Evolutionary conservation across 2,113 vertebrate species (phyloP).

Genomic region (Steatornis caripensis): DNA sequence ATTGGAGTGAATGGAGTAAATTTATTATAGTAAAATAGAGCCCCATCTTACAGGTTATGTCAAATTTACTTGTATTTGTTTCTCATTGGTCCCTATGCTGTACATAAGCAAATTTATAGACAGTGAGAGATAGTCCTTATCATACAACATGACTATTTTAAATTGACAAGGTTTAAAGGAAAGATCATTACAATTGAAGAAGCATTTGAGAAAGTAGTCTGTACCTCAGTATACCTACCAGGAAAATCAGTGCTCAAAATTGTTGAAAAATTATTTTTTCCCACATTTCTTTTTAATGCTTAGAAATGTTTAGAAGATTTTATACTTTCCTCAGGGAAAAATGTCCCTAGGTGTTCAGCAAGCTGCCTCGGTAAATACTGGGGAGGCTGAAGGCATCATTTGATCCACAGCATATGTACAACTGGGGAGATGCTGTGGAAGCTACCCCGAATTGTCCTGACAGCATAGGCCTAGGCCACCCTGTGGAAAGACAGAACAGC

Average conservation of each 20-base stretch:
- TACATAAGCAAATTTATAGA: not conserved
- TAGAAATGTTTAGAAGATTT: not conserved
- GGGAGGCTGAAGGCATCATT: not conserved
- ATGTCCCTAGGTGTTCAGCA: not conserved
- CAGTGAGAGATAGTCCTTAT: not conserved
- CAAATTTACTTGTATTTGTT: not conserved
- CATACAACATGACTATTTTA: not conserved
- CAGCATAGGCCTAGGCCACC: not conserved
- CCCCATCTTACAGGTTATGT: not conserved
- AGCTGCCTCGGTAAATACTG: not conserved
- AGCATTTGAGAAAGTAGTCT: not conserved
- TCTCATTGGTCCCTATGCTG: not conserved
- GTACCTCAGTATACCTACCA: not conserved
- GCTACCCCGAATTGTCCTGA: not conserved
- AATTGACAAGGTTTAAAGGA: not conserved
- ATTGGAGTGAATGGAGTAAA: not conserved
- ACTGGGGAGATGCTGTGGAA: not conserved
- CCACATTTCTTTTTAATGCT: not conserved
- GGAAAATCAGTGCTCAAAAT: not conserved
- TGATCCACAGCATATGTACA: not conserved
- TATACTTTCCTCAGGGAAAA: not conserved
- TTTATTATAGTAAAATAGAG: not conserved
- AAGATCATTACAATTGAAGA: not conserved
- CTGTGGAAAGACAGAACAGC: not conserved
- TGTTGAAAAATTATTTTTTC: not conserved